A percentile compares a stretch with the other conserved stretches of the same genome.
phyloP scores from a whole-genome alignment of 1,140 invertebrate genomes.

The Hyposmocoma kahamanoa region DNA sequence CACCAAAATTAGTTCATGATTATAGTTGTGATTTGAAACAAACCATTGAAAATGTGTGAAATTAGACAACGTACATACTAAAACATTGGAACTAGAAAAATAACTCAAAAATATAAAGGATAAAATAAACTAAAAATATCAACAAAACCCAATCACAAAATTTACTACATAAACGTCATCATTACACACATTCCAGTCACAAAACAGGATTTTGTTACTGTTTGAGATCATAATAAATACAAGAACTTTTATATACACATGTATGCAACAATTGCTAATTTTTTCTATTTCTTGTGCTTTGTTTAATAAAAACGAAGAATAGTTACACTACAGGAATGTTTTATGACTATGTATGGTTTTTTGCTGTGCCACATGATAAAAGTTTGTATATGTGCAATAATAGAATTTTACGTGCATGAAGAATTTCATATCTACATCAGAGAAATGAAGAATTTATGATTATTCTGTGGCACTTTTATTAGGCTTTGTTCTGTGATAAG shows the following conservation, averaged over 20 bases:
- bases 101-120: no score
- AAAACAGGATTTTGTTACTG: constrained; percentile 12
- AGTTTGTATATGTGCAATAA: neutral
- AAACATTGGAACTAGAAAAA: no score
- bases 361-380: neutral
- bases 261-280: constrained; percentile 10
- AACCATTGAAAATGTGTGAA: no score
- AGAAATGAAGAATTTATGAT: no score
- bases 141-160: no score
- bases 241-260: constrained; percentile 9
- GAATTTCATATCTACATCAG: no score
- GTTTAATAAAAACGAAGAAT: constrained; percentile 1
- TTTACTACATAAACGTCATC: constrained; percentile 22
- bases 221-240: constrained; percentile 31
- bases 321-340: constrained; percentile 16
- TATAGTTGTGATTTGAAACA: no score
- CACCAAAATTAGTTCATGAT: neutral
- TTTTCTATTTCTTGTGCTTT: constrained; percentile 11
- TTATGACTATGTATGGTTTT: neutral
- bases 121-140: no score
- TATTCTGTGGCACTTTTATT: neutral
- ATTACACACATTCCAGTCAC: constrained; percentile 14
- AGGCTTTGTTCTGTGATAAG: constrained; percentile 1
- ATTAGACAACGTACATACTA: no score
- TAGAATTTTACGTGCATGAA: neutral